Base-by-base conservation (phyloP, 2,113 vertebrate species). In the Corythaeola cristata region DNA sequence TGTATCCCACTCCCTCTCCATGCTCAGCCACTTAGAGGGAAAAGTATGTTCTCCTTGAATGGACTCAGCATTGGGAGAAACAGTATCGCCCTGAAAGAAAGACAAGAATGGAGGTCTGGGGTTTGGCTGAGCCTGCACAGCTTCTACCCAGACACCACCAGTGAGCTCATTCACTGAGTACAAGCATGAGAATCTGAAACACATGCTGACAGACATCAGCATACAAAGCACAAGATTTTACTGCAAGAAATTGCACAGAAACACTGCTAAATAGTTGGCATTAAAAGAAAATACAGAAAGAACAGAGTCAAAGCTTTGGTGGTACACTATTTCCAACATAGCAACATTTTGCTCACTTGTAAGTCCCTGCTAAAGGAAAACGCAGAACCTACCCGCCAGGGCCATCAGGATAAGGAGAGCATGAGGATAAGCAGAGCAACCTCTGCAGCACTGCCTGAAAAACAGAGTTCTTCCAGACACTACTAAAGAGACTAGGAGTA, bases 21-120 rank as follows among this genome's bases (percentile, higher is more conserved):
- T 3, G 21, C 22, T 85, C 14, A 71, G 21, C 5, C 28, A 37
- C 19, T 12, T 12, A 1, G 1, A 5, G 2, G 4, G 1, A 11
- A 63, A 72, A 35, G 2, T 22, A 41, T 12, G 11, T 24, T 66
- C 85, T 73, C 19, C n/a, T 44, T 73, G 41, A 37, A 49, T 30
- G 19, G 21, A 33, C 32, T 76, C 21, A 77, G 22, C 5, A n/a
- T 2, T 76, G 50, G 19, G 37, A 63, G 41, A 75, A 95, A 66
- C 0, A 35, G 27, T 10, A 82, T 23, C 72, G 3, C 24, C 78
- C 23, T 0, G 1, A 59, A 52, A 59, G 15, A 53, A 55, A 67
- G 8, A 13, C 13, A 72, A 55, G 32, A 66, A 49, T 19, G 30
- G 41, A 85, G 7, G 4, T 22, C 41, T 89, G 64, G 41, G 13